Evolutionary conservation across 2,797 vertebrate genomes (phyloP).

Genomic region (Eurystomus glaucurus): DNA sequence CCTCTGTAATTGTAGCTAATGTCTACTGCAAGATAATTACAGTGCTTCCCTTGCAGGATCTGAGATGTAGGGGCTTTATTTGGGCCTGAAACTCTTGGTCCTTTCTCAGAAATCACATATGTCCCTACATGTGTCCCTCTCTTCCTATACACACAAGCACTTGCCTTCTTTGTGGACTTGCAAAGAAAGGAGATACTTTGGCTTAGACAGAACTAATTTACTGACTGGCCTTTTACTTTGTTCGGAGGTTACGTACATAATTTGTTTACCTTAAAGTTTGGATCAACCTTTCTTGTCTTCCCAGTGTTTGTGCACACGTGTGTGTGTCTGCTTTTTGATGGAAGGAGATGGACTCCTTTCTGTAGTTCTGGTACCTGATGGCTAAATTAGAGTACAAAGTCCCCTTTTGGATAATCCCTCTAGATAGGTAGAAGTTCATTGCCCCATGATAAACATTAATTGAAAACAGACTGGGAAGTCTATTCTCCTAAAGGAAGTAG

Average conservation of each 20-base stretch:
- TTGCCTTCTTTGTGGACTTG: background rate
- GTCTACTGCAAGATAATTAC: background rate
- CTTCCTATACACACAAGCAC: background rate
- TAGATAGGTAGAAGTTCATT: background rate
- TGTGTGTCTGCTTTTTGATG: rapidly evolving
- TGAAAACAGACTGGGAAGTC: background rate
- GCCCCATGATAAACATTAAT: background rate
- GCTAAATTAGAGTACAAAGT: background rate
- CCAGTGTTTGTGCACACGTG: background rate
- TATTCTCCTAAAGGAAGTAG: background rate
- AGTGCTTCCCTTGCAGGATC: background rate
- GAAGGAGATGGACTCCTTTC: background rate
- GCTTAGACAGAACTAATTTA: background rate
- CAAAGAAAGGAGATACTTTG: background rate
- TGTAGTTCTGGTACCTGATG: background rate
- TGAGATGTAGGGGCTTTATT: background rate
- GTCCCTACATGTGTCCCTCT: background rate
- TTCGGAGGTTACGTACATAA: background rate
- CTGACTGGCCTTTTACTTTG: background rate
- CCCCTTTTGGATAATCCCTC: background rate
- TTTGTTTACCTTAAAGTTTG: background rate
- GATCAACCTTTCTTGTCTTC: background rate
- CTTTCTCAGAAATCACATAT: background rate
- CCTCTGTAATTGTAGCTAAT: background rate
- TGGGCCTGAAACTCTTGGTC: background rate